A percentile compares a stretch with the other conserved stretches of the same genome.
Conservation (phyloP, 2,113 vertebrate genomes). For the Epinephelus cyanopodus region DNA sequence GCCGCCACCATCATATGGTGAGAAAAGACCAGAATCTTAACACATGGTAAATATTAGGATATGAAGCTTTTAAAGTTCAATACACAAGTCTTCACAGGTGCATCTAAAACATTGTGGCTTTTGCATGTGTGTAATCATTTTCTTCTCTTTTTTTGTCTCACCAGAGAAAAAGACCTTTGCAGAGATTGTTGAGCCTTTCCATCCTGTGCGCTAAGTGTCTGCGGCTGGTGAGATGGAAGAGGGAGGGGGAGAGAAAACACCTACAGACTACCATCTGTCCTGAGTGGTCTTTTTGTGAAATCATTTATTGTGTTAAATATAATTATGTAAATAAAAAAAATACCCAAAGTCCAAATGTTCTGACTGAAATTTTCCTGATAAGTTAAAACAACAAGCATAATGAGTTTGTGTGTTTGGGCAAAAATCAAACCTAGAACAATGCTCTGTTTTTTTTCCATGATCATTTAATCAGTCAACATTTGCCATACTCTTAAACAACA, state of each 20-base stretch:
- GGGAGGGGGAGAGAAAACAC: neutral
- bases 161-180: conserved; percentile 88
- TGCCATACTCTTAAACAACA: neutral
- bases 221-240: neutral
- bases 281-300: conserved; percentile 37
- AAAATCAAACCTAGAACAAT: neutral
- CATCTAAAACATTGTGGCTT: neutral
- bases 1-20: neutral
- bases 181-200: conserved; percentile 89
- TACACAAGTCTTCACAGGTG: neutral
- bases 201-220: conserved; percentile 88
- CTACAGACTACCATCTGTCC: conserved; percentile 19
- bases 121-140: conserved; percentile 13
- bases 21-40: neutral
- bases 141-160: conserved; percentile 29
- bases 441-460: neutral
- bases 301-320: conserved; percentile 49
- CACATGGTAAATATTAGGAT: neutral
- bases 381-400: neutral
- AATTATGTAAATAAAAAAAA: conserved; percentile 70
- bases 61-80: neutral
- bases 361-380: neutral
- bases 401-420: neutral
- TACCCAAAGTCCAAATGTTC: neutral
- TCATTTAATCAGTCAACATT: neutral